Percentiles rank a stretch among this genome's conserved stretches.
Evolutionary conservation across 2,113 vertebrate genomes (phyloP).

Genomic region (Nansenia antarctica): DNA sequence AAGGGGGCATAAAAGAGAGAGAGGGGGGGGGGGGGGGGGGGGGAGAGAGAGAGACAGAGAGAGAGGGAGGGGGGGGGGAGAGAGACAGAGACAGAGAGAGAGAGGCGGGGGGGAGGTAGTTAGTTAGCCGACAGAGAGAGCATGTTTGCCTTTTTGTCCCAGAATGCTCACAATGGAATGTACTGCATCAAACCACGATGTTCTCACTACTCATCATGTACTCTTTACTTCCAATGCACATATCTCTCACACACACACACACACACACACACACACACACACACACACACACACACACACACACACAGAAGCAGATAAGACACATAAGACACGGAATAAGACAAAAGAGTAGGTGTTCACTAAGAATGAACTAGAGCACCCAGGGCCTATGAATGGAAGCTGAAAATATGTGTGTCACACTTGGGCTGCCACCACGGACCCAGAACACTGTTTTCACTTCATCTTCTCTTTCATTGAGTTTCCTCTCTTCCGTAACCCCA

Average conservation of each 20-base stretch:
- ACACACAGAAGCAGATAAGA: background rate
- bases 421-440: slow-evolving; percentile 27
- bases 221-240: background rate
- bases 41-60: no score
- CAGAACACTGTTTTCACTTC: background rate
- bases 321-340: no score
- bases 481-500: background rate
- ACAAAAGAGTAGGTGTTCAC: slow-evolving; percentile 18
- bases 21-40: no score
- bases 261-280: background rate
- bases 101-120: no score
- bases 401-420: slow-evolving; percentile 25
- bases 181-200: slow-evolving; percentile 36
- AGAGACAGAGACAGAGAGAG: no score
- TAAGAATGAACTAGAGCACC: slow-evolving; percentile 15
- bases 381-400: background rate
- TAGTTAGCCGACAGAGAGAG: no score
- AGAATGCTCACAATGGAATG: slow-evolving; percentile 19
- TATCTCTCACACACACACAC: background rate
- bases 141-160: background rate
- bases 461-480: background rate
- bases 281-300: background rate
- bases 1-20: background rate
- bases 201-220: slow-evolving; percentile 10
- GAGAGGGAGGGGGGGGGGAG: no score